Conservation (phyloP, 2,888 invertebrate genomes). For the Tetheella fluctuosa region DNA sequence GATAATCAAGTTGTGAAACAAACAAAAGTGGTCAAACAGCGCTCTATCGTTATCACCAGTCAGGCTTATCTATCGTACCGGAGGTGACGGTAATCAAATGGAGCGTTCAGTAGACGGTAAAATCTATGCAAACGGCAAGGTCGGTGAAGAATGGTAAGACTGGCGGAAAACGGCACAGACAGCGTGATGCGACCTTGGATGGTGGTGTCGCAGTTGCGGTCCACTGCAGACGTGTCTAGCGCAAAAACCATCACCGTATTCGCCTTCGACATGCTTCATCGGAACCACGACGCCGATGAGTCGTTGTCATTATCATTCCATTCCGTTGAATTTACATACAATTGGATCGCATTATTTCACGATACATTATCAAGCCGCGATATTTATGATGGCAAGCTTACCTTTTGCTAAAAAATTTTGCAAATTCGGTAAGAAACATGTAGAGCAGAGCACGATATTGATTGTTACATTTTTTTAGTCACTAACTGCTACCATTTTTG, state of each 20-base stretch:
- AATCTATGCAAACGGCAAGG: slow-evolving; percentile 65
- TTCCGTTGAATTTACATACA: slow-evolving; percentile 20
- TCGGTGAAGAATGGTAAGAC: slow-evolving; percentile 52
- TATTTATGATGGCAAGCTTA: neutral
- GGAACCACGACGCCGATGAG: slow-evolving; percentile 31
- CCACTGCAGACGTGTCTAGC: slow-evolving; percentile 51
- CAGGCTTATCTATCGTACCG: slow-evolving; percentile 23
- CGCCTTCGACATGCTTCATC: slow-evolving; percentile 60
- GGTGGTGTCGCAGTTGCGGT: slow-evolving; percentile 69
- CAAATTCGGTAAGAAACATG: neutral
- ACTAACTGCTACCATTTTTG: too few relatives aligned
- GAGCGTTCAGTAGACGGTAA: slow-evolving; percentile 48
- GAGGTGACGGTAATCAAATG: slow-evolving; percentile 33
- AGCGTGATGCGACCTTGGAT: slow-evolving; percentile 63
- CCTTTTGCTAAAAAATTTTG: neutral
- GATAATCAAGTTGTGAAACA: neutral
- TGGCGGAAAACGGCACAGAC: slow-evolving; percentile 57
- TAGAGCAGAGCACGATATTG: too few relatives aligned
- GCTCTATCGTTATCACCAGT: neutral
- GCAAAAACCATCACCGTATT: slow-evolving; percentile 61
- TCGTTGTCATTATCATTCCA: slow-evolving; percentile 22
- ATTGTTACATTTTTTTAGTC: too few relatives aligned
- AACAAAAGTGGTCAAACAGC: neutral
- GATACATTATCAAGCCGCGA: neutral
- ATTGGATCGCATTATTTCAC: neutral